These are phyloP conservation scores for Drosophila leonis DNA, from an alignment of 2,888 invertebrate genomes.

Conservation along the genomic window DNA sequence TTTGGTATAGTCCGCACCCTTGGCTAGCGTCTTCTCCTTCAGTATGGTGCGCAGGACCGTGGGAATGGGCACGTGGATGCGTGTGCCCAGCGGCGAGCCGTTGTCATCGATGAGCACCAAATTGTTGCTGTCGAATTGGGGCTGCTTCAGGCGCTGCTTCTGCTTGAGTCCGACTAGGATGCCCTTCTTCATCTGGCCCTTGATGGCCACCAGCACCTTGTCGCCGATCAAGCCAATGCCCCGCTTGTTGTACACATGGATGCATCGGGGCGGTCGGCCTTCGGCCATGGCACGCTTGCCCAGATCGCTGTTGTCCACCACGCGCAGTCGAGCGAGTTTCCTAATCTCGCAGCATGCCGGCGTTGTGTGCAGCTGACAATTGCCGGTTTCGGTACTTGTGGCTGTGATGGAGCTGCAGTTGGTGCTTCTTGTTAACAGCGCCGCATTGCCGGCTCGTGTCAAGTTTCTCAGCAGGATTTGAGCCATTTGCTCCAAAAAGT, in stretches of 20 bases:
- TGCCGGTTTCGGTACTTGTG: constrained; percentile 9
- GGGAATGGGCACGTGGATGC: constrained; percentile 98
- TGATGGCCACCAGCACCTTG: constrained; percentile 95
- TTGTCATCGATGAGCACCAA: constrained; percentile 97
- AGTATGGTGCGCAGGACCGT: constrained; percentile 93
- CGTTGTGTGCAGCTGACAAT: constrained; percentile 88
- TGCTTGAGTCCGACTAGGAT: constrained; percentile 95
- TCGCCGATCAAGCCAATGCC: constrained; percentile 90
- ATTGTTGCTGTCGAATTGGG: constrained; percentile 98
- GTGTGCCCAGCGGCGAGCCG: constrained; percentile 97
- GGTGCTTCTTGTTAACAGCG: constrained; percentile 10
- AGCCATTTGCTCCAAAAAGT: constrained; percentile 33
- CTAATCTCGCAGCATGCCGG: constrained; percentile 88
- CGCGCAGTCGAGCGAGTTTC: constrained; percentile 91
- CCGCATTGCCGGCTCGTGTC: constrained; percentile 14
- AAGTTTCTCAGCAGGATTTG: constrained; percentile 41
- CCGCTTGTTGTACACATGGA: constrained; percentile 96
- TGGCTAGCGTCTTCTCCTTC: constrained; percentile 91
- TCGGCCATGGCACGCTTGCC: constrained; percentile 97
- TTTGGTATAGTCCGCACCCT: constrained; percentile 96
- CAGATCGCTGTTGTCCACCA: constrained; percentile 98
- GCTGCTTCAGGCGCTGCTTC: constrained; percentile 92
- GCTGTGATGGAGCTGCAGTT: constrained; percentile 4
- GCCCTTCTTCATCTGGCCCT: constrained; percentile 97
- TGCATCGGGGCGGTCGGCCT: constrained; percentile 96